Base-by-base conservation (phyloP, 2,113 vertebrate species). In the Rhinogobius similis region DNA sequence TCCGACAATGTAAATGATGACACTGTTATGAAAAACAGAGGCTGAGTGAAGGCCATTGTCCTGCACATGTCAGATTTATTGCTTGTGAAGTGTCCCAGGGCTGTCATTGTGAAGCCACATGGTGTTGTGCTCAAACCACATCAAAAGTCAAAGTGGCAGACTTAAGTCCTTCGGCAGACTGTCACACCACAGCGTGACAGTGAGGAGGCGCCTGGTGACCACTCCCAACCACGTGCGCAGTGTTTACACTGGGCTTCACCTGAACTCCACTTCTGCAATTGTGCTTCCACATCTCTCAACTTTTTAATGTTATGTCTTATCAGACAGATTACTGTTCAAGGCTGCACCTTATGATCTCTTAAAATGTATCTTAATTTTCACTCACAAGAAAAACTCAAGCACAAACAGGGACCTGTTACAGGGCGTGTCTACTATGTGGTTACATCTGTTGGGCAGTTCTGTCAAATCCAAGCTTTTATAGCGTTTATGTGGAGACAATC, bases 361-460 rank as follows among this genome's bases (percentile, higher is more conserved):
- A 7, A 36, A 36, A 32, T 32, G 6, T 58, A 11, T 41, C 0
- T 67, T 18, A 58, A 41, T 64, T 72, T 23, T 55, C 46, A 65
- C 67, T 73, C 38, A 67, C 63, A 69, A 62, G 53, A 65, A 39
- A 62, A 64, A 70, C 76, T 82, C 76, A 53, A 76, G 79, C 65
- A 62, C 71, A 63, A 67, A 72, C 73, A 64, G 63, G 68, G 72
- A 65, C 56, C 55, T 18, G 32, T 75, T 74, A 62, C 44, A 78
- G 84, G 84, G 85, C 24, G 82, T 78, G 82, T 46, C 79, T 70
- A 64, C 73, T 52, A 70, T 44, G 50, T 81, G 78, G 79, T 79
- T 14, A 69, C 84, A 80, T 91, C 86, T 88, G 84, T 73, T 86
- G 87, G 70, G 70, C 67, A 75, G 65, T 81, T 79, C 69, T 62